Evolutionary conservation across 2,113 vertebrate species (phyloP).

Genomic region (Phyllopteryx taeniolatus): DNA sequence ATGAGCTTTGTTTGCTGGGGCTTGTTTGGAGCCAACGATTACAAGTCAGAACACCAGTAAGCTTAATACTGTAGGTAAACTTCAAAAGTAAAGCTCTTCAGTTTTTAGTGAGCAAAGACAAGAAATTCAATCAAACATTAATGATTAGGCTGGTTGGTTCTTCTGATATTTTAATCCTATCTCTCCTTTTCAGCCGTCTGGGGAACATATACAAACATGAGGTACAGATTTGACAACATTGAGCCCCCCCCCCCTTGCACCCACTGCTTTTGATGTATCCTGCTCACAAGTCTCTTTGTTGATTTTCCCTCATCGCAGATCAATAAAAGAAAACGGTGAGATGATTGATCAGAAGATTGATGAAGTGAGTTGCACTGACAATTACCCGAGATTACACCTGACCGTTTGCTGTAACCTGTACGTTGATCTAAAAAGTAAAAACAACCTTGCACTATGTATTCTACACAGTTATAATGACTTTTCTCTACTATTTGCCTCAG

Average conservation of each 20-base stretch:
- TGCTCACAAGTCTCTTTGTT: not conserved
- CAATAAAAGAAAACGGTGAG: conserved; percentile 87
- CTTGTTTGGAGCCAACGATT: no score
- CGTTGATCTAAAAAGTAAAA: not conserved
- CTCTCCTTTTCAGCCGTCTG: conserved; percentile 72
- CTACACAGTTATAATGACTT: not conserved
- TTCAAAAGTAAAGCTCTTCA: not conserved
- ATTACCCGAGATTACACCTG: not conserved
- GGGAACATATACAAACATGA: conserved; percentile 78
- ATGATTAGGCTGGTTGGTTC: not conserved
- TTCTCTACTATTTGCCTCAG: not conserved
- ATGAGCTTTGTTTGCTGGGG: no score
- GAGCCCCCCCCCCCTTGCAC: not conserved
- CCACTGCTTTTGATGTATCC: conserved; percentile 9
- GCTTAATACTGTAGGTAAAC: no score
- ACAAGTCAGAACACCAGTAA: no score
- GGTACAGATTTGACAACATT: conserved; percentile 55
- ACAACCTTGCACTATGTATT: not conserved
- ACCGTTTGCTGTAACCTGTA: not conserved
- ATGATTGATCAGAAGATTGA: conserved; percentile 90
- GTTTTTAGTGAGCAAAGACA: no score
- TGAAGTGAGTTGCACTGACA: conserved; percentile 79
- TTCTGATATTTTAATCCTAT: not conserved
- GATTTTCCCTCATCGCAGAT: conserved; percentile 47
- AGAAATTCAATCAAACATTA: no score